phyloP scores from a whole-genome alignment of 2,113 vertebrate species.

The Tenrec ecaudatus region DNA sequence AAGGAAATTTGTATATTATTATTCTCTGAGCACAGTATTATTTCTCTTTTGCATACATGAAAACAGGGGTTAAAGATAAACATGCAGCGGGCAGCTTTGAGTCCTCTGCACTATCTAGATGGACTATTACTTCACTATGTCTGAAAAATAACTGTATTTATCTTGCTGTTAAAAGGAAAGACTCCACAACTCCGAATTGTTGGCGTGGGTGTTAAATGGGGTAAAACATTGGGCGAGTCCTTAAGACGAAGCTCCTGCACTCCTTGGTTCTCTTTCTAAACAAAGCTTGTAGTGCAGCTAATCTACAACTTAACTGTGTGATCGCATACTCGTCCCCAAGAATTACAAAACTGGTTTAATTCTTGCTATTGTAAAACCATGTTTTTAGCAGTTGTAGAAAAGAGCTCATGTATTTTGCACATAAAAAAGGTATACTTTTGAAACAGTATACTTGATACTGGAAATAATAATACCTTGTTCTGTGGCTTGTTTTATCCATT shows the following conservation, averaged over 20 bases:
- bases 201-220: conserved; percentile 57
- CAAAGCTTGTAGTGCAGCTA: conserved; percentile 31
- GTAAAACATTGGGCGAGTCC: conserved; percentile 53
- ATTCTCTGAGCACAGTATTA: neutral
- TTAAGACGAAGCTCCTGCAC: conserved; percentile 53
- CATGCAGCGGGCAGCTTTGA: neutral
- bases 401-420: conserved; percentile 19
- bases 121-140: conserved; percentile 39
- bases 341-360: conserved; percentile 52
- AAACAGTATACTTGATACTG: neutral
- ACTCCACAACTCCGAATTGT: conserved; percentile 42
- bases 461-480: conserved; percentile 10
- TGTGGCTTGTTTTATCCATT: neutral
- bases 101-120: neutral
- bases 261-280: conserved; percentile 63
- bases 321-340: neutral
- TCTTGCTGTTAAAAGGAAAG: conserved; percentile 46
- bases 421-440: neutral
- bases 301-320: neutral
- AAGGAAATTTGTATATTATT: neutral
- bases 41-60: neutral
- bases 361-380: conserved; percentile 43
- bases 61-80: conserved; percentile 5
- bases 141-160: conserved; percentile 11
- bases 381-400: neutral